A percentile compares a stretch with the other conserved stretches of the same genome.
These are phyloP conservation scores for Emberiza fucata DNA, from an alignment of 2,113 vertebrate species.

Conservation along the genomic window DNA sequence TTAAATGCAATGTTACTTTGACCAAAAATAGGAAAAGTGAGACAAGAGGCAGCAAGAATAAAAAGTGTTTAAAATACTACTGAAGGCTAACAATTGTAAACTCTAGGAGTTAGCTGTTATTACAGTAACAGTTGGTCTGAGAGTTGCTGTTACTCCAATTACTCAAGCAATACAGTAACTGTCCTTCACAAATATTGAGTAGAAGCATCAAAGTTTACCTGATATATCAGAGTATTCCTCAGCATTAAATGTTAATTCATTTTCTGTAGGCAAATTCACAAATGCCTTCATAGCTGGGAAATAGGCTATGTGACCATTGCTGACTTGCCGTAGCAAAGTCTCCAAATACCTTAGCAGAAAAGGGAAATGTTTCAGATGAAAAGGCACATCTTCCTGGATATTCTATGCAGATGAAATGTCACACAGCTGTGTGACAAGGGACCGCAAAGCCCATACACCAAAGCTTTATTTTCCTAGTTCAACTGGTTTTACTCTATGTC, in stretches of 20 bases:
- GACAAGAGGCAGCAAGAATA: not conserved
- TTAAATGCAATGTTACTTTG: not conserved
- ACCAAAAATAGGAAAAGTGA: not conserved
- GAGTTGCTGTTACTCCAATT: not conserved
- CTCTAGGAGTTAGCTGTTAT: not conserved
- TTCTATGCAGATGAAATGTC: not conserved
- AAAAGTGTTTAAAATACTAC: not conserved
- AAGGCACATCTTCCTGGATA: not conserved
- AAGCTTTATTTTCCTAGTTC: not conserved
- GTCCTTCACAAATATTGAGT: not conserved
- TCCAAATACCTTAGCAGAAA: conserved; percentile 91
- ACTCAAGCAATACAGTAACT: not conserved
- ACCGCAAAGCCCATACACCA: not conserved
- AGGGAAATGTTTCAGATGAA: not conserved
- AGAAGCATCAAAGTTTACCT: conserved; percentile 71
- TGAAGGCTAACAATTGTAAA: not conserved
- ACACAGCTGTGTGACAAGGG: not conserved
- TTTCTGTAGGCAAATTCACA: conserved; percentile 97
- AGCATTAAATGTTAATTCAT: conserved; percentile 96
- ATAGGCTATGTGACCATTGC: conserved; percentile 98
- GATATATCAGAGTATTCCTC: conserved; percentile 99
- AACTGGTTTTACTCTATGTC: not conserved
- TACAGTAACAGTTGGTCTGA: not conserved
- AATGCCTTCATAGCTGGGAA: conserved; percentile 99
- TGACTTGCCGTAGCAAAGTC: conserved; percentile 96